Evolutionary conservation across 2,888 invertebrate species (phyloP).

Genomic region (Hypselothyrea guttata): DNA sequence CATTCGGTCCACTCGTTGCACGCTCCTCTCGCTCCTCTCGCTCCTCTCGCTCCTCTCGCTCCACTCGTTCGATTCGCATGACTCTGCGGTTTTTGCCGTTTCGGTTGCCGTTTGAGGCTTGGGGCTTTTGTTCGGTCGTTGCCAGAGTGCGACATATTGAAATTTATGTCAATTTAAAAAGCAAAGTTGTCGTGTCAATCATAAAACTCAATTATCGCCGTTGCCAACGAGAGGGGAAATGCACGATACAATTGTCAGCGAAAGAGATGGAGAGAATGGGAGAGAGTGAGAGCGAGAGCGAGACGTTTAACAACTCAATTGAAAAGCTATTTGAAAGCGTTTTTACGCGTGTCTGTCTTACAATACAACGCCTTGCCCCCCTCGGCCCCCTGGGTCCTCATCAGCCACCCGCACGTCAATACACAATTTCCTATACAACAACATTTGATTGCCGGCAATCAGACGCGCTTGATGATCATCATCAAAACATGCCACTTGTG

Average conservation of each 20-base stretch:
- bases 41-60: conserved; percentile 33
- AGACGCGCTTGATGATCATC: conserved; percentile 67
- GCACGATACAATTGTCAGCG: conserved; percentile 3
- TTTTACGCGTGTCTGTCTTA: conserved; percentile 68
- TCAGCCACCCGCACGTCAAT: neutral
- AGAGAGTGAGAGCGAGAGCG: neutral
- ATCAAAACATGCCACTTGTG: conserved; percentile 75
- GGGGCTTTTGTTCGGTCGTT: conserved; percentile 41
- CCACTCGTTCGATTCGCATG: conserved; percentile 38
- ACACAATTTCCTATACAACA: conserved; percentile 34
- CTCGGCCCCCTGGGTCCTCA: neutral
- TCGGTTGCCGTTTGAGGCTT: conserved; percentile 11
- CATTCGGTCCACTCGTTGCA: conserved; percentile 30
- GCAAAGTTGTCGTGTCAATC: conserved; percentile 78
- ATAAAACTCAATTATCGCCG: conserved; percentile 76
- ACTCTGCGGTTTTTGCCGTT: conserved; percentile 23
- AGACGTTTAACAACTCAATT: conserved; percentile 70
- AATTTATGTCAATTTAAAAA: conserved; percentile 80
- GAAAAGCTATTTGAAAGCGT: conserved; percentile 66
- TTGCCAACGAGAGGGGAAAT: conserved; percentile 12
- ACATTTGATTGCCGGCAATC: conserved; percentile 75
- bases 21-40: conserved; percentile 28
- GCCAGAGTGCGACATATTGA: conserved; percentile 73
- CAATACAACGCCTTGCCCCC: neutral
- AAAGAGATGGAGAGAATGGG: neutral